Conservation (phyloP, 2,797 vertebrate species). For the Cuculus canorus region DNA sequence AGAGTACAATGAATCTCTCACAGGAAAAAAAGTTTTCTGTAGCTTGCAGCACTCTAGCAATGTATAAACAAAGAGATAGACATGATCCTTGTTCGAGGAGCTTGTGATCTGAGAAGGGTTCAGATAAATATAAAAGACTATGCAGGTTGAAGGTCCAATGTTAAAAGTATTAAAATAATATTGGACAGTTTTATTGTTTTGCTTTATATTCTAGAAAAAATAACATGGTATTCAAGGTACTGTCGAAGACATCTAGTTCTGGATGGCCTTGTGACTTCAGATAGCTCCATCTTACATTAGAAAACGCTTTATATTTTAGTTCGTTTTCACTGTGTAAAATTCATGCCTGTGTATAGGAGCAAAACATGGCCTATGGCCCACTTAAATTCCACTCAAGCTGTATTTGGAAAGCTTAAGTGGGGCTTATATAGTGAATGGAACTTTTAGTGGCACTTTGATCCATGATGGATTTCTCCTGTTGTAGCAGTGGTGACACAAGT, state of each 20-base stretch:
- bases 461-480: constrained; percentile 60
- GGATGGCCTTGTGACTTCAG: constrained; percentile 65
- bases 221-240: constrained; percentile 46
- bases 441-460: constrained; percentile 59
- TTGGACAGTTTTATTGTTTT: constrained; percentile 8
- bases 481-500: constrained; percentile 63
- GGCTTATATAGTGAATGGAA: constrained; percentile 36
- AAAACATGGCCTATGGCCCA: constrained; percentile 39
- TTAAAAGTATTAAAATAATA: constrained; percentile 42
- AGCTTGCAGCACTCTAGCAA: not conserved
- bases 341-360: not conserved
- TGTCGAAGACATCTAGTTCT: constrained; percentile 46
- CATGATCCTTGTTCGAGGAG: not conserved
- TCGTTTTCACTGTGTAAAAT: constrained; percentile 38
- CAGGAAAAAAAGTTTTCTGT: not conserved
- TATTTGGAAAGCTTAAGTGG: constrained; percentile 57
- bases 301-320: constrained; percentile 52
- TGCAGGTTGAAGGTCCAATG: not conserved
- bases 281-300: not conserved
- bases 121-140: not conserved
- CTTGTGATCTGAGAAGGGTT: constrained; percentile 3
- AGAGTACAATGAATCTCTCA: not conserved
- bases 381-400: constrained; percentile 52
- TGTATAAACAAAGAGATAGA: not conserved
- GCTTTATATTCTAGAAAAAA: constrained; percentile 27